Percentiles rank a stretch among this genome's conserved stretches.
Conservation (phyloP, 2,797 vertebrate genomes). For the Merluccius polli region DNA sequence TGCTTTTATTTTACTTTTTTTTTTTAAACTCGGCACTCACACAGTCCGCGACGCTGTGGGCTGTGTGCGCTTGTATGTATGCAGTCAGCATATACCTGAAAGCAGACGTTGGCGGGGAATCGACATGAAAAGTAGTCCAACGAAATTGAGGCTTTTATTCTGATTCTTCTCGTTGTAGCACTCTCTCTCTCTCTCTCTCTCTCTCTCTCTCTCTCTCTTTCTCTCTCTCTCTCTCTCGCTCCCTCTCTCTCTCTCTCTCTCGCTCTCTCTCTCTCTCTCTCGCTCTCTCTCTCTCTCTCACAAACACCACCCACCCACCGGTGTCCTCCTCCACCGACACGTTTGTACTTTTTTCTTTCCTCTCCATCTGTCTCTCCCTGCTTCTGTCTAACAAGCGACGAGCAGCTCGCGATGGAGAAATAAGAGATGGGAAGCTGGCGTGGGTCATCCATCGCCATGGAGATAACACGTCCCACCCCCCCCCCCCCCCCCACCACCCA, state of each 20-base stretch:
- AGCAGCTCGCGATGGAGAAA: conserved; percentile 32
- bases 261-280: conserved; percentile 14
- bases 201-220: not conserved
- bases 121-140: not conserved
- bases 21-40: not conserved
- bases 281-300: conserved; percentile 23
- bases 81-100: conserved; percentile 8
- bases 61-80: no score
- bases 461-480: no score
- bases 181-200: not conserved
- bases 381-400: conserved; percentile 28
- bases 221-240: not conserved
- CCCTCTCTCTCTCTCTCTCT: not conserved
- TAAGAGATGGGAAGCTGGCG: no score
- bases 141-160: not conserved
- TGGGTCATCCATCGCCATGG: no score
- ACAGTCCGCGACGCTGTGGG: not conserved
- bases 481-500: not conserved
- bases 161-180: not conserved
- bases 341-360: conserved; percentile 11
- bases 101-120: conserved; percentile 11
- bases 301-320: not conserved
- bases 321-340: not conserved
- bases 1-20: not conserved
- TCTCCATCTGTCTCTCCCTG: conserved; percentile 22